phyloP scores from a whole-genome alignment of 1,140 invertebrate species.

The Drosophila varians region DNA sequence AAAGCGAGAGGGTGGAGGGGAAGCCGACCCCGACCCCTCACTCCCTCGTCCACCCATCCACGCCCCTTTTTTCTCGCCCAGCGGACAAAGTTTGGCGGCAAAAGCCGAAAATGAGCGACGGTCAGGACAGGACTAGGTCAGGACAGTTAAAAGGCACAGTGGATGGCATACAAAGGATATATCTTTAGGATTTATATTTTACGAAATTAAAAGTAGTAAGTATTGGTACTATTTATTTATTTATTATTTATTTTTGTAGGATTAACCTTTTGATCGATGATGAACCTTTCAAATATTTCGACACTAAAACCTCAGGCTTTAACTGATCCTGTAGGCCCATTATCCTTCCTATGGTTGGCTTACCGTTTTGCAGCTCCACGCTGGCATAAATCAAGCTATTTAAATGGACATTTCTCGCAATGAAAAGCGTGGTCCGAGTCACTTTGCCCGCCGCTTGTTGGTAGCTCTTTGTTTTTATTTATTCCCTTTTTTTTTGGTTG shows the following conservation, averaged over 20 bases:
- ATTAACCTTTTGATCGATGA: too few relatives aligned
- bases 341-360: conserved; percentile 28
- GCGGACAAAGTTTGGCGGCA: conserved; percentile 41
- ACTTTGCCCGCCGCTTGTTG: conserved; percentile 17
- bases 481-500: conserved; percentile 5
- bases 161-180: conserved; percentile 3
- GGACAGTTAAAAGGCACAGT: conserved; percentile 22
- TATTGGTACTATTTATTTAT: too few relatives aligned
- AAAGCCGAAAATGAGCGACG: conserved; percentile 43
- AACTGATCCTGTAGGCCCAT: too few relatives aligned
- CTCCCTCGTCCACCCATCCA: not conserved
- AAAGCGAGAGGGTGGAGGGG: conserved; percentile 50
- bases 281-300: too few relatives aligned
- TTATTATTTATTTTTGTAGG: too few relatives aligned
- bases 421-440: conserved; percentile 47
- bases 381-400: conserved; percentile 79
- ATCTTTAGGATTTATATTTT: too few relatives aligned
- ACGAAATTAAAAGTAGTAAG: too few relatives aligned
- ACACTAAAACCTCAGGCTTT: too few relatives aligned
- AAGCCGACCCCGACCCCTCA: not conserved
- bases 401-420: conserved; percentile 75
- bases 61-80: conserved; percentile 1
- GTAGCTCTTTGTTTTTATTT: not conserved
- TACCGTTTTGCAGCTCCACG: conserved; percentile 54
- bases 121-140: conserved; percentile 33